phyloP scores from a whole-genome alignment of 2,797 vertebrate species.

The Loris lydekkerianus region DNA sequence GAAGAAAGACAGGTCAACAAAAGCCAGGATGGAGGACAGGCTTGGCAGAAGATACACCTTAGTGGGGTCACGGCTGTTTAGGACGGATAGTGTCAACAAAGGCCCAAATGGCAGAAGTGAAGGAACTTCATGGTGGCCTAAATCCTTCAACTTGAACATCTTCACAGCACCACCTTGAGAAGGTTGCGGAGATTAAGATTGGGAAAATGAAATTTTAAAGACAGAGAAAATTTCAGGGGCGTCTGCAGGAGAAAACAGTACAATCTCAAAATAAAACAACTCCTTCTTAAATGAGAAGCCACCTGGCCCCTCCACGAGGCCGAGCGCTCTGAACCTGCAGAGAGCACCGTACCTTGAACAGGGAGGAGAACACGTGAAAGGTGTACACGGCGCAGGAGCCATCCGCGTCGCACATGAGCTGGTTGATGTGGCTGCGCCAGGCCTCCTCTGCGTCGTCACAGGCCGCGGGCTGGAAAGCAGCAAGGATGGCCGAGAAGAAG shows the following conservation, averaged over 20 bases:
- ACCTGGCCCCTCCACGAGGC: neutral
- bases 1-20: neutral
- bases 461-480: slow-evolving; percentile 96
- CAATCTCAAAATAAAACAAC: neutral
- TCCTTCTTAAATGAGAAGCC: neutral
- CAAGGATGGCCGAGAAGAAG: slow-evolving; percentile 98
- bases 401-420: slow-evolving; percentile 96
- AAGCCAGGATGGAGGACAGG: neutral
- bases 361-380: slow-evolving; percentile 97
- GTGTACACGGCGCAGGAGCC: slow-evolving; percentile 98
- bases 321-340: rapidly evolving
- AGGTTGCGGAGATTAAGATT: neutral
- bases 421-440: slow-evolving; percentile 97
- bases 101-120: neutral
- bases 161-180: neutral
- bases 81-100: neutral
- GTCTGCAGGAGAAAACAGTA: neutral
- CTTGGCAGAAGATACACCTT: neutral
- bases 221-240: neutral
- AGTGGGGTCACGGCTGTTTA: neutral
- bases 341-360: slow-evolving; percentile 94
- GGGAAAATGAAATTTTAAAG: neutral
- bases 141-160: neutral
- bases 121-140: neutral
- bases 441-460: slow-evolving; percentile 98